Base-by-base conservation (phyloP, 2,888 invertebrate species). In the Caenorhabditis zanzibari region DNA sequence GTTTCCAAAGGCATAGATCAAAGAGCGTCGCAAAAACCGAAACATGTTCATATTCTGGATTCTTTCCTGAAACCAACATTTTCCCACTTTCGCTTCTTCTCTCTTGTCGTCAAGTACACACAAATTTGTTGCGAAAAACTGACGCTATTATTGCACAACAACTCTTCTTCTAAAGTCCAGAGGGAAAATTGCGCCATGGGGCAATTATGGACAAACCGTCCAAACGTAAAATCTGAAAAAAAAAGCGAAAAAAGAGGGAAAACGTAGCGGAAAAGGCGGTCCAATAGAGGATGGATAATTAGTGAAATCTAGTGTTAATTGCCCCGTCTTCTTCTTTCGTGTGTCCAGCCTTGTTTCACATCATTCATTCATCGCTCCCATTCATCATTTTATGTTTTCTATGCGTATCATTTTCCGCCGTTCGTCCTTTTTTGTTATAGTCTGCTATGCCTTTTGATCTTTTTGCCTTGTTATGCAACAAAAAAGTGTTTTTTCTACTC, bases 301-400 rank as follows among this genome's bases (percentile, higher is more conserved):
- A 77, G 76, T 77, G 76, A 77, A 77, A 77, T 41, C 35, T 16
- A 26, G 26, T 68, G 61, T 66, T 77, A 77, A 77, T 77, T 77
- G 76, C 52, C n/a, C n/a, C n/a, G n/a, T n/a, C n/a, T n/a, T n/a
- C n/a, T n/a, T n/a, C n/a, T n/a, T n/a, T n/a, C 61, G 41, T 47
- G n/a, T 59, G 26, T 54, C 41, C 35, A n/a, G 61, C 61, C 72
- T 59, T 49, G 68, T 72, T 61, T 47, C 76, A 49, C 26, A 52
- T 38, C 38, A 38, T 66, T 38, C 28, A 47, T 28, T 59, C 68
- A 47, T 44, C 16, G 6, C n/a, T n/a, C n/a, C 12, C 66, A 64
- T 75, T 58, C 64, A 56, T 64, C 63, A 63, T 54, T n/a, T n/a
- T n/a, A 63, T n/a, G 54, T 56, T 74, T 73, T 63, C 52, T 28